Evolutionary conservation across 2,113 vertebrate genomes (phyloP), one percentile per base, ranked within the genome.

Genomic region (Pandion haliaetus): DNA sequence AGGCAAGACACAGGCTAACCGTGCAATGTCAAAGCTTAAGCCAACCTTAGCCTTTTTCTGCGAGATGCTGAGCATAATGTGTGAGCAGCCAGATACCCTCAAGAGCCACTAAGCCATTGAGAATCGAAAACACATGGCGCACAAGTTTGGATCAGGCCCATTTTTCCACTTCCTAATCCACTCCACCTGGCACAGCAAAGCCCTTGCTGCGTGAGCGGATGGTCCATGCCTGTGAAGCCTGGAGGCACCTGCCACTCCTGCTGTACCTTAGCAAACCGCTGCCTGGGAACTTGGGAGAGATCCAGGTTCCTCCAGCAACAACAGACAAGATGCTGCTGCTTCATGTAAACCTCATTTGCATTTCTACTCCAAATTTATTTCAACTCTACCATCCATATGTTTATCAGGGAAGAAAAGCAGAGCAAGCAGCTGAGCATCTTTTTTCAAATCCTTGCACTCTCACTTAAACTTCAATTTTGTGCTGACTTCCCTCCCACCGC

Each of bases 281-380:
- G 96, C 89, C 85, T 29, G 63, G 94, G 86, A 94, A 52, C 59
- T 13, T 98, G 97, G 97, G 92, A 67, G 34, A 20, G 4, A 66
- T 95, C 95, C 96, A 96, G 94, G 19, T 29, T 91, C 83, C 34
- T 84, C 77, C 89, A 91, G 58, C 76, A 95, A 65, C 66, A 11
- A 66, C 0, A 4, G 82, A 74, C 79, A 76, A 67, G 90, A 85
- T 86, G 94, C 79, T 86, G 94, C 65, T 94, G 74, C 67, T 92
- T 89, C 50, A 5, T 58, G 65, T 55, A 95, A 96, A 91, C 86
- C 66, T 94, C 84, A 86, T 96, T 91, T 96, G 72, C 82, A 89
- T 97, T 88, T 91, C 96, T 66, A n/a, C 55, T 84, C 89, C 74
- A 89, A 97, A 95, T 94, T 88, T 93, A 12, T 94, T 96, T 96